phyloP scores from a whole-genome alignment of 2,797 vertebrate species.

The Valencia hispanica region DNA sequence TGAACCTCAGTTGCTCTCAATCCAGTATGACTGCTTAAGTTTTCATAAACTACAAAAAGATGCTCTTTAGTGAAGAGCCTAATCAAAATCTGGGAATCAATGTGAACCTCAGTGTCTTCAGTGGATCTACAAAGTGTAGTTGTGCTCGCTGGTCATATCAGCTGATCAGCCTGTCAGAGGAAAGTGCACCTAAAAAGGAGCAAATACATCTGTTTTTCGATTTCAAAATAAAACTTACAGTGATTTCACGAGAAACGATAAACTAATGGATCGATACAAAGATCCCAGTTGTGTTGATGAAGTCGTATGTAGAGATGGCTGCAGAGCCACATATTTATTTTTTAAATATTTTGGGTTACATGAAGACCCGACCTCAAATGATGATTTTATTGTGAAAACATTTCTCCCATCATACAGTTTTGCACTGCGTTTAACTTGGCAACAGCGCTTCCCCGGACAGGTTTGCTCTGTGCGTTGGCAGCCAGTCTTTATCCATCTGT shows the following conservation, averaged over 20 bases:
- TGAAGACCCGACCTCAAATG: neutral
- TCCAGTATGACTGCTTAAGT: too few relatives aligned
- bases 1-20: too few relatives aligned
- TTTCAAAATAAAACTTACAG: conserved; percentile 57
- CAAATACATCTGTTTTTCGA: neutral
- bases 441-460: conserved; percentile 44
- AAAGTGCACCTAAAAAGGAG: neutral
- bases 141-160: neutral
- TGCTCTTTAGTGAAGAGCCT: neutral
- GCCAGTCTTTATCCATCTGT: conserved; percentile 55
- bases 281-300: neutral
- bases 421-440: conserved; percentile 16
- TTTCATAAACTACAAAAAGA: too few relatives aligned
- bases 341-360: too few relatives aligned
- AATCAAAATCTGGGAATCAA: neutral
- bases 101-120: too few relatives aligned
- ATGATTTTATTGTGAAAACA: conserved; percentile 30
- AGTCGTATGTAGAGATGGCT: neutral
- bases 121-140: neutral
- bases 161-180: conserved; percentile 12
- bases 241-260: neutral
- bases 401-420: conserved; percentile 15
- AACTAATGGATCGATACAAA: neutral
- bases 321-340: neutral
- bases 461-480: conserved; percentile 39